Conservation (phyloP, 2,888 invertebrate genomes). For the Conops quadrifasciatus region DNA sequence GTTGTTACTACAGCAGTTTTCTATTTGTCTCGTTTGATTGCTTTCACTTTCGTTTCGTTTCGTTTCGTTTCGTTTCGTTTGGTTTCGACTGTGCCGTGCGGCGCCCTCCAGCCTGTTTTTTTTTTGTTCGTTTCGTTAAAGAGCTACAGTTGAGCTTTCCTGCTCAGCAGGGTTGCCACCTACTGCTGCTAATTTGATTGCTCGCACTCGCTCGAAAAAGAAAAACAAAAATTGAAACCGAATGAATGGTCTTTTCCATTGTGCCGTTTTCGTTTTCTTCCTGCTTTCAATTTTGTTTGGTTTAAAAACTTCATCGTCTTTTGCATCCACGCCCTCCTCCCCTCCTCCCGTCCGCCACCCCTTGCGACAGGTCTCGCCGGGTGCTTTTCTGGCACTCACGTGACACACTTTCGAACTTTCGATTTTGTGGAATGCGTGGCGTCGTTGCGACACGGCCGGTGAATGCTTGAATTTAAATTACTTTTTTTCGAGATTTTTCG, state of each 20-base stretch:
- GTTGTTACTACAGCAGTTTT: no score
- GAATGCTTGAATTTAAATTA: no score
- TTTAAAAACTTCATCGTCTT: no score
- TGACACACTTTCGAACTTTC: conserved; percentile 6
- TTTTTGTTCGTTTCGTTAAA: no score
- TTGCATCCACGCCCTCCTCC: not conserved
- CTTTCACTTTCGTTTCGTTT: conserved; percentile 15
- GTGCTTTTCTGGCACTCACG: not conserved
- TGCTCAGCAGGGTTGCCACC: not conserved
- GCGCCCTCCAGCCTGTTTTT: no score
- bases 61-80: conserved; percentile 3
- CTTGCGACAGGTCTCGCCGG: not conserved
- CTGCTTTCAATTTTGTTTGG: no score
- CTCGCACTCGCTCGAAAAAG: not conserved
- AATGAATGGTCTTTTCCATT: no score
- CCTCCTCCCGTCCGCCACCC: not conserved
- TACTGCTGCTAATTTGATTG: not conserved
- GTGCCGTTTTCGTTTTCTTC: no score
- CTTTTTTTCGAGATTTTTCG: no score
- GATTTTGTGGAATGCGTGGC: not conserved
- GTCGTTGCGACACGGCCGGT: no score
- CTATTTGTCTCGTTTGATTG: not conserved
- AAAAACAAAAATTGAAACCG: no score
- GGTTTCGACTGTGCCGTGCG: not conserved
- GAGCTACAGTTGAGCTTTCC: not conserved